Evolutionary conservation across 1,140 invertebrate species (phyloP).

Genomic region (Bilobella aurantiaca): DNA sequence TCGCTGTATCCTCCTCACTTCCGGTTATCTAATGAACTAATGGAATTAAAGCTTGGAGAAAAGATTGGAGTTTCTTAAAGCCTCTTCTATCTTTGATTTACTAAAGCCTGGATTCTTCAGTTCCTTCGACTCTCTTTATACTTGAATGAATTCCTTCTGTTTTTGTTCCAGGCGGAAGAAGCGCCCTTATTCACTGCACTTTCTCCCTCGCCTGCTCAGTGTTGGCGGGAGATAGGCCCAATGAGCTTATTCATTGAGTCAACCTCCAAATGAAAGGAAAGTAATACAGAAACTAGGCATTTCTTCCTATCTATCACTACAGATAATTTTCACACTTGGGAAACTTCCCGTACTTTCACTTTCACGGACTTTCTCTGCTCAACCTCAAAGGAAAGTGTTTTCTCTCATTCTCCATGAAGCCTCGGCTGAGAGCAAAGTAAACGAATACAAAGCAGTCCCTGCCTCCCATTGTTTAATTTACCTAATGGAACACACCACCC

Average conservation of each 20-base stretch:
- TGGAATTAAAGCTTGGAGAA: slow-evolving; percentile 29
- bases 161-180: background rate
- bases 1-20: slow-evolving; percentile 19
- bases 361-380: slow-evolving; percentile 4
- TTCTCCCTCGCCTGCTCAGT: background rate
- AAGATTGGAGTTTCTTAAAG: slow-evolving; percentile 4
- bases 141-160: slow-evolving; percentile 2
- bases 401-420: background rate
- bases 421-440: background rate
- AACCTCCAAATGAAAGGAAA: background rate
- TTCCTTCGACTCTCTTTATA: background rate
- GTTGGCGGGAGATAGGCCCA: background rate
- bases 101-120: background rate
- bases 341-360: slow-evolving; percentile 18
- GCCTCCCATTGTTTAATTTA: background rate
- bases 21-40: slow-evolving; percentile 36
- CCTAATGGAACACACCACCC: slow-evolving; percentile 4
- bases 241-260: slow-evolving; percentile 6
- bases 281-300: background rate
- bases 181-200: background rate
- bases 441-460: background rate
- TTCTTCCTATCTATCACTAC: slow-evolving; percentile 6
- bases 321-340: slow-evolving; percentile 34
- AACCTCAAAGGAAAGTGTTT: slow-evolving; percentile 2
- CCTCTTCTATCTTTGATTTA: slow-evolving; percentile 1